Base-by-base conservation (phyloP, 1,140 invertebrate genomes). In the Potamilus streckersoni region DNA sequence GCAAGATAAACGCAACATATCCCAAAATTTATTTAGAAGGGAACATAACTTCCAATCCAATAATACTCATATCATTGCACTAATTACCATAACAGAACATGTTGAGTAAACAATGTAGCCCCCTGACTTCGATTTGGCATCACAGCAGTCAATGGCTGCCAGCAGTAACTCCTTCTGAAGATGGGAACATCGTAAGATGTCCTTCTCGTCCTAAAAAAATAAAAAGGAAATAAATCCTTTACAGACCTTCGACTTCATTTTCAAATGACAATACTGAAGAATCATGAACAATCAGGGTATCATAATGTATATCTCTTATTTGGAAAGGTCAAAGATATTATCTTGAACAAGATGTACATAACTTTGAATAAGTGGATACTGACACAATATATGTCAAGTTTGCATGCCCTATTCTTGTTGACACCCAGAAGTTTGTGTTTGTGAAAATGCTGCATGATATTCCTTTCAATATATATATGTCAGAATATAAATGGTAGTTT, bases 41-140 rank as follows among this genome's bases (percentile, higher is more conserved):
- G 60, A 13, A 62, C 8, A 62, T 62, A 62, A 62, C 60, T 38
- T 20, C 65, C 19, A 67, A 67, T 19, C 8, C 8, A 67, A 15
- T 11, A 8, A 19, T 0, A 20, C 31, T 11, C 14, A 11, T 38
- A 23, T 23, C 16, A 67, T 20, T 20, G 27, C 65, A 23, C 65
- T 20, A 23, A 88, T 90, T 87, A 94, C 94, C 87, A 99, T 90
- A 83, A 99, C 94, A 2, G 98, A 99, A 91, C 98, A 99, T 0
- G 98, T 99, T 0, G 98, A 99, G 91, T 99, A 99, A 0, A 99
- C 97, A 78, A 99, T 93, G 87, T 96, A 97, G 56, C 97, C 97
- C 64, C 97, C 98, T 64, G 94, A 94, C 71, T 94, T 92, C 0
- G 97, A 98, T 81, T 95, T 95, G 1, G 96, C 96, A 92, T 98